Base-by-base conservation (phyloP, 2,797 vertebrate genomes). In the Microchirus variegatus region DNA sequence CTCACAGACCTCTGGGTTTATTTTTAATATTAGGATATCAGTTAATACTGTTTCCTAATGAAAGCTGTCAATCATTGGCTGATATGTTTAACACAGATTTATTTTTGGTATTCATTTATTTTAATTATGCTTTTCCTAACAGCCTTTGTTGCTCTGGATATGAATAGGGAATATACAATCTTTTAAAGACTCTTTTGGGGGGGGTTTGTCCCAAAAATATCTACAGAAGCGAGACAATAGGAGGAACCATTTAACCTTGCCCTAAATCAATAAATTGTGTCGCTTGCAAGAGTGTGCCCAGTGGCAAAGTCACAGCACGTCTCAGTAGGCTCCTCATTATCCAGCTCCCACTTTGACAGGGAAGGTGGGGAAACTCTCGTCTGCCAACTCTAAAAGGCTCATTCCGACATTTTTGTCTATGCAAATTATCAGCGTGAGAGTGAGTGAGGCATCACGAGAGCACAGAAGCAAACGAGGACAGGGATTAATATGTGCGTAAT, bases 231-330 rank as follows among this genome's bases (percentile, higher is more conserved):
- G 14, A 84, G 70, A 90, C 73, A 84, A 80, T 72, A 54, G 73
- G 80, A 81, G 78, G 77, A 84, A 84, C 63, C 56, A 3, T 90
- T 91, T 90, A 90, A 91, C 91, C 90, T 90, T 90, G 87, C 76
- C 80, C 86, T 86, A 88, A 83, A 86, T 90, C 88, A 81, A 90
- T 87, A 89, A 81, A 68, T 77, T 47, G 43, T 8, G 2, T 67
- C 50, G 62, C 77, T 70, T 68, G 64, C 63, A 62, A 77, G 86
- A 71, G 73, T 69, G 75, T 87, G 88, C 90, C 90, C 83, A 19
- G 18, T 84, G 89, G 90, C 91, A 92, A 92, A 90, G 91, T 92
- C 90, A 90, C 68, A 67, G 48, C 9, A 46, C 17, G 67, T 90
- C 90, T 90, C 88, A 65, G 71, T 76, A 60, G 87, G 67, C 80